Evolutionary conservation across 2,888 invertebrate genomes (phyloP), one percentile per base, ranked within the genome.

Genomic region (Hemaris fuciformis): DNA sequence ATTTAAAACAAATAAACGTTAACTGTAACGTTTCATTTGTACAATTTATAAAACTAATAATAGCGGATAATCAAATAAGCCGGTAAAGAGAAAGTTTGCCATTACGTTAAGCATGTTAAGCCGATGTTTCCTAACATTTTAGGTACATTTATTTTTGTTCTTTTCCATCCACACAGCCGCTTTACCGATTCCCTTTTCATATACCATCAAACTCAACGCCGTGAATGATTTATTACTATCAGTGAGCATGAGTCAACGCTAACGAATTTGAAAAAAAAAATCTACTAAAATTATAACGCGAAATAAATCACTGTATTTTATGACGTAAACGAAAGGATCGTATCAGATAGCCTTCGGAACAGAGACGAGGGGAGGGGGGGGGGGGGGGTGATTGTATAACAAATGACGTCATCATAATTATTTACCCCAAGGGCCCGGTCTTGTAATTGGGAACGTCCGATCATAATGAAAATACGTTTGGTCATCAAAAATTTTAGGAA

Each of bases 271-370:
- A 23, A 60, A 53, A 46, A 53, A 60, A 31, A 38, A 4, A n/a
- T 48, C 25, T 48, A 41, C 41, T 38, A 41, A 53, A 60, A 53
- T 60, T 60, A 53, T 46, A 22, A 46, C 42, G 46, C 25, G 27
- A 42, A 53, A 60, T 60, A 60, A 60, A 53, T 60, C 60, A 60
- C 60, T 23, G 59, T 34, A 57, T 53, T 60, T 60, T 60, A 53
- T 27, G 53, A 38, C 25, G 20, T 41, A 20, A 60, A 38, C 38
- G 48, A 41, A 53, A 60, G 34, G 41, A 25, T 60, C 25, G 48
- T 25, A 25, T 53, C 53, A 53, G 15, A 34, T 34, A 53, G 38
- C 48, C 38, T 60, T 53, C 27, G 48, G 38, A 25, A 41, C 25
- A n/a, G n/a, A n/a, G n/a, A n/a, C n/a, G n/a, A n/a, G 34, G n/a